phyloP scores from a whole-genome alignment of 2,797 vertebrate genomes.

The Scarus forsteni region DNA sequence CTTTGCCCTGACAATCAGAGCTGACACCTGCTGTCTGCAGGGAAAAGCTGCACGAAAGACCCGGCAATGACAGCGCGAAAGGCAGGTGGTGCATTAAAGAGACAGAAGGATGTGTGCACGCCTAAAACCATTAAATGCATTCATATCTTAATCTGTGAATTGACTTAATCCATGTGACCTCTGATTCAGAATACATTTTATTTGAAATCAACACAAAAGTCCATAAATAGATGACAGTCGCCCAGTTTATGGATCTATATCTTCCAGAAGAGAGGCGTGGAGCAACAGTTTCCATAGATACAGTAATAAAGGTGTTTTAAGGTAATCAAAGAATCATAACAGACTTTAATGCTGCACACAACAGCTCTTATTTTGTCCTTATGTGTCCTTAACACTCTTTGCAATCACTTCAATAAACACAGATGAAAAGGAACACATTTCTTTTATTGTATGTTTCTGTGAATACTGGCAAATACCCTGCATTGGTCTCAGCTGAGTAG shows the following conservation, averaged over 20 bases:
- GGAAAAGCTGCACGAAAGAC: constrained; percentile 30
- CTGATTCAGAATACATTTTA: too few relatives aligned
- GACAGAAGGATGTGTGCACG: background rate
- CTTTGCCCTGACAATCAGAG: constrained; percentile 55
- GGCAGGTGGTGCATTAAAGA: background rate
- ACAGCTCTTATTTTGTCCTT: constrained; percentile 1
- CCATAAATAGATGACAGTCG: background rate
- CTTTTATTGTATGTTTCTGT: constrained; percentile 16
- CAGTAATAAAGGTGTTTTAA: background rate
- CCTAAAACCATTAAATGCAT: background rate
- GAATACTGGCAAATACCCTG: constrained; percentile 27
- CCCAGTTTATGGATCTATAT: background rate
- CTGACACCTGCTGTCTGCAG: constrained; percentile 53
- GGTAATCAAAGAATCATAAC: constrained; percentile 9
- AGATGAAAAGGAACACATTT: constrained; percentile 9
- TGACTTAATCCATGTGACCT: background rate
- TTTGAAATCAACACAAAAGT: too few relatives aligned
- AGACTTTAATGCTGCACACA: background rate
- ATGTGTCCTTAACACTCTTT: background rate
- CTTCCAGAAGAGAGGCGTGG: background rate
- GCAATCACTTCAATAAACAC: background rate
- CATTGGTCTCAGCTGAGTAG: constrained; percentile 52
- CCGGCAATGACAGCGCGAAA: background rate
- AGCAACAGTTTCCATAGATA: constrained; percentile 2
- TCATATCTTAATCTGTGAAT: background rate